These are phyloP conservation scores for Belgica antarctica DNA, from an alignment of 2,888 invertebrate genomes.

Conservation along the genomic window DNA sequence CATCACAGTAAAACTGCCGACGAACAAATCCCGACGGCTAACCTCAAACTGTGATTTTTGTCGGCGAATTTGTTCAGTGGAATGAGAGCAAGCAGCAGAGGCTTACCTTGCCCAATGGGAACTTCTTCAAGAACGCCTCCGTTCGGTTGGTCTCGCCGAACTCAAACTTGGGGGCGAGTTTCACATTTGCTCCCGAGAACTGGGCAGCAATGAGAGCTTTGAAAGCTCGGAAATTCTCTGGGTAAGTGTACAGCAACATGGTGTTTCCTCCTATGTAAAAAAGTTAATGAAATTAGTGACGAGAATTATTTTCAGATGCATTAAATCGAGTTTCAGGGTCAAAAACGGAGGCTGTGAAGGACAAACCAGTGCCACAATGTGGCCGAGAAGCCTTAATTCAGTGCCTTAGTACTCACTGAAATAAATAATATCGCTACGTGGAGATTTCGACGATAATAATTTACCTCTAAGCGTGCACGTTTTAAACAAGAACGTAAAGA, in stretches of 20 bases:
- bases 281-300: background rate
- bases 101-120: constrained; percentile 95
- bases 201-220: constrained; percentile 97
- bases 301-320: too few species aligned
- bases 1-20: background rate
- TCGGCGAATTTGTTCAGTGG: background rate
- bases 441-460: too few species aligned
- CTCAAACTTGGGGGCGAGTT: constrained; percentile 79
- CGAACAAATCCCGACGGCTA: background rate
- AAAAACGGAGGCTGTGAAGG: too few species aligned
- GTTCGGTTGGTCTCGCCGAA: constrained; percentile 93
- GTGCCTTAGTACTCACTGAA: too few species aligned
- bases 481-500: too few species aligned
- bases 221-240: constrained; percentile 96
- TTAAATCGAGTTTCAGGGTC: too few species aligned
- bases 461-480: too few species aligned
- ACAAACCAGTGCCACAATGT: too few species aligned
- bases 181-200: constrained; percentile 85
- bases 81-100: too few species aligned
- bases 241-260: constrained; percentile 80
- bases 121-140: constrained; percentile 84
- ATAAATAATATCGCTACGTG: too few species aligned
- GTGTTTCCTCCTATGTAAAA: background rate
- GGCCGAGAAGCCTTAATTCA: too few species aligned
- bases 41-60: background rate